These are phyloP conservation scores for Porites divaricata DNA, from an alignment of 92 coral and sea anemone species.

Conservation along the genomic window DNA sequence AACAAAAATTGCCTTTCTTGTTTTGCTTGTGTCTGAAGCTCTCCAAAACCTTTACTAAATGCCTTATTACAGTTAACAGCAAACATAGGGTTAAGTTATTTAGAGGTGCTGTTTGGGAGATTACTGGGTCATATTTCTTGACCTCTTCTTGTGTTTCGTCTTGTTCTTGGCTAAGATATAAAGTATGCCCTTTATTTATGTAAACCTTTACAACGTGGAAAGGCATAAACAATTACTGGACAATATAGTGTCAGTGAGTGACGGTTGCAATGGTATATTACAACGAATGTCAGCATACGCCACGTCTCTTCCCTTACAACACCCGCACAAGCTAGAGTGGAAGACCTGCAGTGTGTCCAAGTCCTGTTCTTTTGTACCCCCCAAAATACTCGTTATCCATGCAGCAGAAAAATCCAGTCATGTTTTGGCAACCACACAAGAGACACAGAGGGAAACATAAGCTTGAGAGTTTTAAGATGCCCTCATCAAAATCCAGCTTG, in stretches of 20 bases:
- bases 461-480: too few species aligned
- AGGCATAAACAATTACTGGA: not conserved
- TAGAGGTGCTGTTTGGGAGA: slow-evolving; percentile 2
- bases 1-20: not conserved
- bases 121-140: slow-evolving; percentile 12
- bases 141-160: slow-evolving; percentile 10
- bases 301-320: too few species aligned
- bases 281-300: not conserved
- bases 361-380: too few species aligned
- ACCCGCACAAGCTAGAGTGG: too few species aligned
- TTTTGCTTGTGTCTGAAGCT: not conserved
- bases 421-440: too few species aligned
- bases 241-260: not conserved
- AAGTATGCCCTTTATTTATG: not conserved
- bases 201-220: not conserved
- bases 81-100: slow-evolving; percentile 14
- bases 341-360: too few species aligned
- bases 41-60: not conserved
- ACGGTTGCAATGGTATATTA: not conserved
- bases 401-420: too few species aligned
- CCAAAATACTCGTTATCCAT: too few species aligned
- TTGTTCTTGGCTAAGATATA: not conserved
- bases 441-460: too few species aligned
- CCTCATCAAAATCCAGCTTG: too few species aligned
- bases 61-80: slow-evolving; percentile 11